Base-by-base conservation (phyloP, 2,113 vertebrate genomes). In the Aspidoscelis tigris region DNA sequence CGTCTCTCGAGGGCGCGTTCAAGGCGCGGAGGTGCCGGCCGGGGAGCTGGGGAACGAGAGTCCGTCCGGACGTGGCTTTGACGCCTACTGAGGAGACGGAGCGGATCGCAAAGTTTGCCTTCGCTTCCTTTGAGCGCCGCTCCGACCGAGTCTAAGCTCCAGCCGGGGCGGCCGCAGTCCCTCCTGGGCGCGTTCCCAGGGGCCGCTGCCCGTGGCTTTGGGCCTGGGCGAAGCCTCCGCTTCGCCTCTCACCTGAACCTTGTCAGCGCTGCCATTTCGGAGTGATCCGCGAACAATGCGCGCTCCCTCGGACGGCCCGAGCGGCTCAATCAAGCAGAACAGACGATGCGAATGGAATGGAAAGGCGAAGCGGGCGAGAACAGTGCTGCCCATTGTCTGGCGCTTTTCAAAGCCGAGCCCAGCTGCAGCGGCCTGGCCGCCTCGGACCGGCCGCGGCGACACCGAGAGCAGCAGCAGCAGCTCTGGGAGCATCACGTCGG, bases 301-400 rank as follows among this genome's bases (percentile, higher is more conserved):
- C 90, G 8, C 86, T 93, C 93, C 93, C 94, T 89, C 89, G 92
- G 92, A 89, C 93, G 90, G 94, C 89, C 94, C 94, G 91, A 93
- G 94, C 94, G 92, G 95, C 96, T 95, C 96, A 97, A 87, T 97
- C 97, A 97, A 94, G 95, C 97, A 96, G 96, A 97, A 97, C 96
- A 94, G 96, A 94, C 96, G 96, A 96, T 97, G 97, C 96, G 96
- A 98, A 97, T 97, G 94, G 86, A 81, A 88, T 86, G 93, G 95
- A 92, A 95, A 96, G 93, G 94, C 95, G 91, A 93, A 95, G 93
- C 93, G 91, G 92, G 86, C 89, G 95, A 90, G 94, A 97, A 97
- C 97, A 97, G 93, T 94, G 95, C 94, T 84, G 82, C 90, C 95
- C 94, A 96, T 97, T 97, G 97, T 97, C 95, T 89, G 53, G 86